Base-by-base conservation (phyloP, 1,140 invertebrate genomes). In the Oedothorax gibbosus region DNA sequence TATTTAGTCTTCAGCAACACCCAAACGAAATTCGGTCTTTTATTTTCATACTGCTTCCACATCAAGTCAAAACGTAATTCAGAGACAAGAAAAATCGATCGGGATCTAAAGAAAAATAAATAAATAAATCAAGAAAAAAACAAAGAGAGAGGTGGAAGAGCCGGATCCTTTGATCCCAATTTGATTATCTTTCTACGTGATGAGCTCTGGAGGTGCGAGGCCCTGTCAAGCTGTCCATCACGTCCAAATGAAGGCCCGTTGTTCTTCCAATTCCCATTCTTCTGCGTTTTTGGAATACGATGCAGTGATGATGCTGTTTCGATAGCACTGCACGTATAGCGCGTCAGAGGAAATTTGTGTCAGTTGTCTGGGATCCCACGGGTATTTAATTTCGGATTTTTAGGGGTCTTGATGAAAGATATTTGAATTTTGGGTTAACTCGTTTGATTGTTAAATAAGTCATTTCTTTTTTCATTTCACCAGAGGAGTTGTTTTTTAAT, bases 181-280 rank as follows among this genome's bases (percentile, higher is more conserved):
- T 81, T 81, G 78, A 81, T 81, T 81, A 81, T 81, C 65, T 71
- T 50, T 57, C 66, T 66, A 81, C 78, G 78, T 81, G 78, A 81
- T 71, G 20, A 14, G 65, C 53, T n/a, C 14, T 18, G 10, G 12
- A 21, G 57, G 51, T 10, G 54, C 78, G 69, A 71, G 71, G 60
- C 65, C 71, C 50, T 71, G 78, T 81, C 78, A 81, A 81, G 51
- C 66, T 81, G 78, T 81, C 78, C 53, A 81, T 81, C 78, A 81
- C 66, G 66, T 60, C 71, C 66, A 71, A 81, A 81, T 71, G 66
- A 57, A 81, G 64, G 50, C 68, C 50, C 35, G 64, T 56, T 77
- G 75, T 77, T 65, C 75, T 65, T 77, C n/a, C 15, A 15, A 8
- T 11, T 57, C 11, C 7, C 21, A 56, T 18, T 73, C 35, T 73